Base-by-base conservation (phyloP, 2,888 invertebrate species). In the Pandemis corylana region DNA sequence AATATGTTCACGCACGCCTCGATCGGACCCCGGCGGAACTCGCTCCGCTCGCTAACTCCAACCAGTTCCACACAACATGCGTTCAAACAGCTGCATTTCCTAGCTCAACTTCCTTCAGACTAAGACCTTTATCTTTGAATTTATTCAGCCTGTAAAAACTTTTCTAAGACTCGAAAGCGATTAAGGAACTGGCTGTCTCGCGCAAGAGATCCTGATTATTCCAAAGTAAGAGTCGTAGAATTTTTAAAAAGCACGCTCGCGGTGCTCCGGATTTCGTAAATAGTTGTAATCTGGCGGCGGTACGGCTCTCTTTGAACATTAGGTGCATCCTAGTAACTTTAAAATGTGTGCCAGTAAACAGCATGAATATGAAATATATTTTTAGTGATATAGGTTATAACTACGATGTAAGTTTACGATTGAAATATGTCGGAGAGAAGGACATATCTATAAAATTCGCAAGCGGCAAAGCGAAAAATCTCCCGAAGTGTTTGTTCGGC, bases 1-100 rank as follows among this genome's bases (percentile, higher is more conserved):
- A 92, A 92, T 93, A 92, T 91, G 88, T 92, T 90, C 92, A 93
- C 94, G 93, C 94, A 94, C 90, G 87, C 86, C 88, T 87, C 87
- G 87, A 89, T 89, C 67, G 53, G 41, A 81, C 82, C 85, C 74
- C 82, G 74, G 83, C 86, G 67, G 53, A 81, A 82, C 85, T 82
- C 74, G 82, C 86, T 89, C 87, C 87, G 84, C 82, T 84, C 86
- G 68, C 67, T 68, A 65, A 69, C 65, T 66, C 69, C 28, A 12
- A 20, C 68, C 44, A 15, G 68, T 49, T 65, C 51, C 62, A 66
- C 67, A 62, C 62, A 75, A 59, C 66, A 61, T 71, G 75, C 70
- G 75, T 71, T 71, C 53, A 62, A 75, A 75, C 56, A 62, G 70
- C 75, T 71, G 74, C 74, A 74, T 49, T 70, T 66, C 36, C 74